Conservation (phyloP, 2,113 vertebrate genomes). For the Tretioscincus oriximinensis region DNA sequence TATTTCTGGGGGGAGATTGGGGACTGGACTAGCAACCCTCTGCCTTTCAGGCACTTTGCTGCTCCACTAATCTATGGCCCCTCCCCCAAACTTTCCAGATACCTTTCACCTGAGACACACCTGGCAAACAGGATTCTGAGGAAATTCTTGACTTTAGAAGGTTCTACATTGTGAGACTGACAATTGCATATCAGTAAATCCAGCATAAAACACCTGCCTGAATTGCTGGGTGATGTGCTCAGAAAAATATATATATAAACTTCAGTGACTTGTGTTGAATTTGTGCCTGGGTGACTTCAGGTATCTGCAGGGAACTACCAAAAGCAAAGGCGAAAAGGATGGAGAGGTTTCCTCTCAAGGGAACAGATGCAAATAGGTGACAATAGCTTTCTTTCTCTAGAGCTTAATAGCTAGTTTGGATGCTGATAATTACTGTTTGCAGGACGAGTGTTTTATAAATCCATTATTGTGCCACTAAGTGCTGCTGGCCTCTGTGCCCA, state of each 20-base stretch:
- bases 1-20: no score
- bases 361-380: neutral
- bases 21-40: no score
- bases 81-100: conserved; percentile 24
- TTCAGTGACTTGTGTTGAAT: neutral
- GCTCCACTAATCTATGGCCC: no score
- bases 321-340: neutral
- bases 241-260: rapidly evolving
- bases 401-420: conserved; percentile 24
- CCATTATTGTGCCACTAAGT: conserved; percentile 11
- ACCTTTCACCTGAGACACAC: conserved; percentile 6
- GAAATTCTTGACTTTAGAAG: rapidly evolving
- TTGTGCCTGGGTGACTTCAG: rapidly evolving
- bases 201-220: conserved; percentile 22
- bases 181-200: conserved; percentile 18
- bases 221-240: neutral
- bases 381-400: conserved; percentile 38
- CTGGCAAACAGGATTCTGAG: conserved; percentile 4
- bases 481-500: neutral
- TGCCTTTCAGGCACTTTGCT: no score
- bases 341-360: neutral
- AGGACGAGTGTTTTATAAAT: neutral
- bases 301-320: conserved; percentile 7
- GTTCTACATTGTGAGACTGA: conserved; percentile 18
- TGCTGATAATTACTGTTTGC: conserved; percentile 34